phyloP scores from a whole-genome alignment of 2,888 invertebrate species.

The Hypselothyrea guttata region DNA sequence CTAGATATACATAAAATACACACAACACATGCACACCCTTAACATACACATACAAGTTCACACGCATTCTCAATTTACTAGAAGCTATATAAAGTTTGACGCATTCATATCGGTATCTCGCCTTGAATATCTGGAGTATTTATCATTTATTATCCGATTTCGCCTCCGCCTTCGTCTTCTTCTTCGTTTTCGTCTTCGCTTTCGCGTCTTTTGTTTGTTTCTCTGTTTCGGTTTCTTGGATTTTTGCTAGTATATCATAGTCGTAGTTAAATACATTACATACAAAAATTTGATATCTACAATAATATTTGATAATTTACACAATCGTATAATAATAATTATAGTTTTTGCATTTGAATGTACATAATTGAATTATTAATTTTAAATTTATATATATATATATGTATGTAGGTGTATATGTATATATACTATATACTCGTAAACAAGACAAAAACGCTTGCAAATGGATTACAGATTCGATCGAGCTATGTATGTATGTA shows the following conservation, averaged over 20 bases:
- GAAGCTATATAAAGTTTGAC: background rate
- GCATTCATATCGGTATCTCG: background rate
- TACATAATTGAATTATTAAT: slow-evolving; percentile 64
- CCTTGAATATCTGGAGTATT: no score
- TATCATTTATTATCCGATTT: no score
- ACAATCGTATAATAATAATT: slow-evolving; percentile 52
- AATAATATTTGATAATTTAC: slow-evolving; percentile 52
- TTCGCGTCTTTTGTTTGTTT: background rate
- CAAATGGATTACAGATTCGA: slow-evolving; percentile 61
- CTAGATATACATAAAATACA: no score
- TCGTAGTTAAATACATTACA: slow-evolving; percentile 57
- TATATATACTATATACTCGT: slow-evolving; percentile 17
- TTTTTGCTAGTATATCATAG: slow-evolving; percentile 38
- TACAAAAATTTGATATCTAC: slow-evolving; percentile 69
- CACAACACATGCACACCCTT: no score
- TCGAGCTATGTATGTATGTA: slow-evolving; percentile 40
- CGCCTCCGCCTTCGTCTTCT: no score
- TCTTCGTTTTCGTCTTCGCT: background rate
- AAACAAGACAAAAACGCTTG: slow-evolving; percentile 74
- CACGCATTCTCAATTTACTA: background rate
- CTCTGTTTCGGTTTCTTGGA: background rate
- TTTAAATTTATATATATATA: slow-evolving; percentile 26
- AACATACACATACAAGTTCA: no score
- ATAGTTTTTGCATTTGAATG: slow-evolving; percentile 45
- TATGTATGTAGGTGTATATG: slow-evolving; percentile 22